Percentiles rank a stretch among this genome's conserved stretches.
These are phyloP conservation scores for Casuarius casuarius DNA, from an alignment of 2,113 vertebrate species.

Conservation along the genomic window DNA sequence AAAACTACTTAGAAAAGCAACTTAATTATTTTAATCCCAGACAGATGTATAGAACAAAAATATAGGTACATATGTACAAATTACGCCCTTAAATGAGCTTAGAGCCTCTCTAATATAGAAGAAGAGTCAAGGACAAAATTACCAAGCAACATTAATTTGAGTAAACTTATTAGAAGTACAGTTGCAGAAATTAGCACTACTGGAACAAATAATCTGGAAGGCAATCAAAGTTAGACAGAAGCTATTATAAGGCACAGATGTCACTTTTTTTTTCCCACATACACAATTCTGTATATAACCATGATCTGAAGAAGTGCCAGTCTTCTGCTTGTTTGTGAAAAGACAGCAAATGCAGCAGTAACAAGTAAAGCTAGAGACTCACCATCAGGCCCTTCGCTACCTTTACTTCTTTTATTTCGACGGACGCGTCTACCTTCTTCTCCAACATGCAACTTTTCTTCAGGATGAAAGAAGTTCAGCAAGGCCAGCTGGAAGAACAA, in stretches of 20 bases:
- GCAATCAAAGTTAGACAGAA: neutral
- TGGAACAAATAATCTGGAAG: neutral
- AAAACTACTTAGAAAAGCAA: neutral
- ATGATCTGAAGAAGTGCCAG: neutral
- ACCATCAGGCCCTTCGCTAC: conserved; percentile 81
- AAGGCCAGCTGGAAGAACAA: conserved; percentile 76
- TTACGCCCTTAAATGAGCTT: neutral
- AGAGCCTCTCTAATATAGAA: neutral
- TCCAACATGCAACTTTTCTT: conserved; percentile 74
- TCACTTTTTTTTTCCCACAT: neutral
- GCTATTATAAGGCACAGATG: neutral
- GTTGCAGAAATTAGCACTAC: neutral
- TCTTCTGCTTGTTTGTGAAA: neutral
- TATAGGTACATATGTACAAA: neutral
- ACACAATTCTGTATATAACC: neutral
- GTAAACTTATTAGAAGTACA: neutral
- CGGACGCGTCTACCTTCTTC: conserved; percentile 72
- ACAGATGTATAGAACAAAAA: neutral
- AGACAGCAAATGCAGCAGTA: neutral
- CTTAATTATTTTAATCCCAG: neutral
- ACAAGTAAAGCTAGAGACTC: conserved; percentile 31
- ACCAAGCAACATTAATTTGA: neutral
- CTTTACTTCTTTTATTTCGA: conserved; percentile 83
- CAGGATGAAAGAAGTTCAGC: conserved; percentile 79
- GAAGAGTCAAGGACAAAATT: neutral